Evolutionary conservation across 2,113 vertebrate genomes (phyloP).

Genomic region (Hylia prasina): DNA sequence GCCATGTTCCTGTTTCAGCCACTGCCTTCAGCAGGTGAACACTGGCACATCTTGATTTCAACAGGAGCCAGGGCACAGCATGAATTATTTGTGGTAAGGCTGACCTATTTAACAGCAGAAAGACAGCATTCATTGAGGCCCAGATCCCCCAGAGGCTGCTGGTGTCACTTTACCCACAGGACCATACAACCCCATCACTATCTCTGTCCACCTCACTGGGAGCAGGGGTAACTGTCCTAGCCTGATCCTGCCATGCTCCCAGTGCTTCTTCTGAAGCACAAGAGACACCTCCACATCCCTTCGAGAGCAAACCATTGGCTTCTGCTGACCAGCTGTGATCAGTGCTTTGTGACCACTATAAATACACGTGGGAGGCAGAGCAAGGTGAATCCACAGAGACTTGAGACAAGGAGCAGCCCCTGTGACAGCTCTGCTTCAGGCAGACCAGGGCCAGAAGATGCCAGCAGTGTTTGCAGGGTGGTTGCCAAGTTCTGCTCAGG

Average conservation of each 20-base stretch:
- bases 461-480: neutral
- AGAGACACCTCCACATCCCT: neutral
- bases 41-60: neutral
- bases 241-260: neutral
- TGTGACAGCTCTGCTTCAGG: neutral
- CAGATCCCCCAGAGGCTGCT: neutral
- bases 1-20: neutral
- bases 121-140: conserved; percentile 1
- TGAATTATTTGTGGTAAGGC: conserved; percentile 47
- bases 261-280: neutral
- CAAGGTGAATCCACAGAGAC: neutral
- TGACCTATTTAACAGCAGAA: conserved; percentile 44
- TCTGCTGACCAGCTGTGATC: neutral
- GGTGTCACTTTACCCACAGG: conserved; percentile 5
- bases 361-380: fast-evolving
- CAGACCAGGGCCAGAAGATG: neutral
- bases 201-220: neutral
- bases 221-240: neutral
- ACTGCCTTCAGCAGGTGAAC: conserved; percentile 14
- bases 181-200: neutral
- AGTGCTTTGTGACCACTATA: neutral
- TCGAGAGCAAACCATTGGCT: neutral
- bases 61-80: neutral
- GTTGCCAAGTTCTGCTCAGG: neutral
- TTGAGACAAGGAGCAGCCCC: neutral